Percentiles rank a stretch among this genome's conserved stretches.
These are phyloP conservation scores for Gobionotothen gibberifrons DNA, from an alignment of 2,797 vertebrate species.

Conservation along the genomic window DNA sequence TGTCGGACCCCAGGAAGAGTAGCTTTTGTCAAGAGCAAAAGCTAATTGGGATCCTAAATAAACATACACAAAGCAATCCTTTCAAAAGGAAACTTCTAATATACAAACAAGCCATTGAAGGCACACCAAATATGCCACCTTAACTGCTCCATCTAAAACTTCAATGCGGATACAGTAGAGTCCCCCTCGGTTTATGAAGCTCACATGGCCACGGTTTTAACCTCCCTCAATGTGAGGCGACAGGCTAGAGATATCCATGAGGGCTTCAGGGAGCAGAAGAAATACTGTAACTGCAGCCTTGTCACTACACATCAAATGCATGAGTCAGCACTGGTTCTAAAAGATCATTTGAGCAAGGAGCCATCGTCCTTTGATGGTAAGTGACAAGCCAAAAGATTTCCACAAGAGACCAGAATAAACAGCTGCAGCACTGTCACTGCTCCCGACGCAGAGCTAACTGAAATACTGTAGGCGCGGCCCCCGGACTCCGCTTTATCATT, in stretches of 20 bases:
- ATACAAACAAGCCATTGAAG: neutral
- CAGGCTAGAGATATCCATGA: slow-evolving; percentile 43
- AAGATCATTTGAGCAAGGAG: slow-evolving; percentile 41
- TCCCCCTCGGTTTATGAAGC: slow-evolving; percentile 24
- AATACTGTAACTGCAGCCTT: slow-evolving; percentile 44
- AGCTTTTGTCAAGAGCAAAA: too few species aligned
- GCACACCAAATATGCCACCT: neutral
- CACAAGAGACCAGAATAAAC: slow-evolving; percentile 40
- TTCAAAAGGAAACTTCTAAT: neutral
- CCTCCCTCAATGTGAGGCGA: slow-evolving; percentile 42
- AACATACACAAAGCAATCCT: neutral
- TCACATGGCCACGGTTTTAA: slow-evolving; percentile 22
- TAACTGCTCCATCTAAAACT: neutral
- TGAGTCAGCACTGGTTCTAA: slow-evolving; percentile 51
- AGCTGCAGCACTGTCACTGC: slow-evolving; percentile 25
- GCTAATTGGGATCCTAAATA: too few species aligned
- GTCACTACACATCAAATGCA: slow-evolving; percentile 60
- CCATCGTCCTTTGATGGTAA: slow-evolving; percentile 37
- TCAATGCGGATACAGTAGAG: neutral
- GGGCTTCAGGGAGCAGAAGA: slow-evolving; percentile 37
- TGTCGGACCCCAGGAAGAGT: too few species aligned
- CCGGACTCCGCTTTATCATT: slow-evolving; percentile 5
- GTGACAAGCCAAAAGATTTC: slow-evolving; percentile 57
- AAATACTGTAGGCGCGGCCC: slow-evolving; percentile 6
- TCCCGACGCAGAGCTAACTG: slow-evolving; percentile 25